A percentile compares a stretch with the other conserved stretches of the same genome.
These are phyloP conservation scores for Ictalurus furcatus DNA, from an alignment of 2,113 vertebrate genomes.

Conservation along the genomic window DNA sequence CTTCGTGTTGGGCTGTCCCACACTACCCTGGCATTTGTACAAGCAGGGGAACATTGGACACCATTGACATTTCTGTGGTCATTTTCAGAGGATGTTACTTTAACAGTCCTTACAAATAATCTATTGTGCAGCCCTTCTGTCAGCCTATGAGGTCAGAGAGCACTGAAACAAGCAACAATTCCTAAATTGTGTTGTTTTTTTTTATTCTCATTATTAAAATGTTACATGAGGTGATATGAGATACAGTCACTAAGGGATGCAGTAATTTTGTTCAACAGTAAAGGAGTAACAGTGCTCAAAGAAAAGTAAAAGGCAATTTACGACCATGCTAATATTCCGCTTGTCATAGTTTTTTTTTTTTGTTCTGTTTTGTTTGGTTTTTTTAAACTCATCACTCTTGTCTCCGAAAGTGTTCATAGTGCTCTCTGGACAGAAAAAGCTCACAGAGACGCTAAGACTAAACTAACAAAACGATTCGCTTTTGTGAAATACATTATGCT, in stretches of 20 bases:
- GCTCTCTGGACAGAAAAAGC: not conserved
- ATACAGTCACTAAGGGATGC: not conserved
- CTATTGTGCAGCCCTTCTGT: not conserved
- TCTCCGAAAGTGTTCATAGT: not conserved
- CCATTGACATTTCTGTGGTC: not conserved
- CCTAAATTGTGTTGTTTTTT: not conserved
- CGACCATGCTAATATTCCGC: not conserved
- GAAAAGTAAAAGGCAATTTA: constrained; percentile 8
- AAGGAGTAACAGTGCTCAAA: not conserved
- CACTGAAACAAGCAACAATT: not conserved
- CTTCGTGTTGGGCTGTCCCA: not conserved
- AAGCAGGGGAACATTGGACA: not conserved
- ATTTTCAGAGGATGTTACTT: not conserved
- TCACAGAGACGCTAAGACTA: not conserved
- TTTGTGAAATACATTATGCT: not conserved
- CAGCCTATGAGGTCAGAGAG: not conserved
- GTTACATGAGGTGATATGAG: not conserved
- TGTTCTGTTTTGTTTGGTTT: not conserved
- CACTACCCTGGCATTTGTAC: not conserved
- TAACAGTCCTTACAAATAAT: not conserved
- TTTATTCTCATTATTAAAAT: not conserved
- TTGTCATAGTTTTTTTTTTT: too few species aligned
- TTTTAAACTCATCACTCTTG: not conserved
- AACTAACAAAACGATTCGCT: not conserved
- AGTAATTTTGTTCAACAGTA: not conserved